Percentiles rank a stretch among this genome's conserved stretches.
phyloP scores from a whole-genome alignment of 1,140 invertebrate genomes.

The Marisa cornuarietis region DNA sequence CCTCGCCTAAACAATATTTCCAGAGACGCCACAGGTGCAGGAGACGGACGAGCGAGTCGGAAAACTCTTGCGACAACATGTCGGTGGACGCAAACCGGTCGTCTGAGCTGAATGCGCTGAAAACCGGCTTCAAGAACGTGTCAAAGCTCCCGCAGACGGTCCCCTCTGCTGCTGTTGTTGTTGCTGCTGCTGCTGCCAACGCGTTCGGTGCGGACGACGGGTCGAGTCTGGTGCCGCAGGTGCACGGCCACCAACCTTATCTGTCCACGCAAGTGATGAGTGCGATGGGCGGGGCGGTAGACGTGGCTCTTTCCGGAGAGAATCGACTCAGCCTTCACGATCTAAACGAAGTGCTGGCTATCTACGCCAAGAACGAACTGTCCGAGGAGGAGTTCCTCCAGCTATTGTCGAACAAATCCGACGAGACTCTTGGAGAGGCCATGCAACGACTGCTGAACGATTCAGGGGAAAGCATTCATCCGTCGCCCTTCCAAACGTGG shows the following conservation, averaged over 20 bases:
- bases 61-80: background rate
- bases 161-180: no score
- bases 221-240: background rate
- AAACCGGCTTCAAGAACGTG: background rate
- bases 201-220: no score
- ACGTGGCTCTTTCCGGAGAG: background rate
- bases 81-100: background rate
- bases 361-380: conserved; percentile 35
- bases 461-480: conserved; percentile 9
- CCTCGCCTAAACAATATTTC: background rate
- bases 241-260: background rate
- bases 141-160: background rate
- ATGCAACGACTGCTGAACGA: background rate
- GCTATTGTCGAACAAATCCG: conserved; percentile 16
- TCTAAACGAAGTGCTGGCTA: conserved; percentile 14
- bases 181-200: no score
- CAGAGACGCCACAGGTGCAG: background rate
- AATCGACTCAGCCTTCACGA: background rate
- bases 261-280: background rate
- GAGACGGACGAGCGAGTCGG: background rate
- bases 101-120: background rate
- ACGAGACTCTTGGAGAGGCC: background rate
- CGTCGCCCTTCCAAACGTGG: background rate
- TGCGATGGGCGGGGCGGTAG: background rate
- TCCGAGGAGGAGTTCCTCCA: conserved; percentile 24